These are phyloP conservation scores for Ginglymostoma cirratum DNA, from an alignment of 2,113 vertebrate species.

Conservation along the genomic window DNA sequence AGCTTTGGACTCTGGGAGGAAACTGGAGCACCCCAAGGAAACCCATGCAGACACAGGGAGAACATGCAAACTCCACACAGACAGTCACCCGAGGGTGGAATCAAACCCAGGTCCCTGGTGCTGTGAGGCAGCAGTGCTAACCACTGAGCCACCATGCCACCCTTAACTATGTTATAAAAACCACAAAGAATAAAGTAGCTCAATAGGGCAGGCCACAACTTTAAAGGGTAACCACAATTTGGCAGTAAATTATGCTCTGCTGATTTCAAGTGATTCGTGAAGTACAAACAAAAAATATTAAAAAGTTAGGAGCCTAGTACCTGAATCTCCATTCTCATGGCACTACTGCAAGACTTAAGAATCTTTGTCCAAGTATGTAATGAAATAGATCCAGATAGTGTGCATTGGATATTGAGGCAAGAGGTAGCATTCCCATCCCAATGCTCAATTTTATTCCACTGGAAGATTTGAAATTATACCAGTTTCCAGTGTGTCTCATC, in stretches of 20 bases:
- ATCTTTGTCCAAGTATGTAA: neutral
- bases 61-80: too few relatives aligned
- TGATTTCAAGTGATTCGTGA: neutral
- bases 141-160: too few relatives aligned
- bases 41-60: too few relatives aligned
- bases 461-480: neutral
- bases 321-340: neutral
- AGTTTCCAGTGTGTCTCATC: neutral
- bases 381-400: neutral
- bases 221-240: neutral
- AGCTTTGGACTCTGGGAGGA: too few relatives aligned
- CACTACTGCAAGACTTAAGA: neutral
- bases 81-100: too few relatives aligned
- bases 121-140: too few relatives aligned
- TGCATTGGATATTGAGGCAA: neutral
- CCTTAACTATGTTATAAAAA: neutral
- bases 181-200: neutral
- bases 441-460: neutral
- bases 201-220: neutral
- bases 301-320: neutral
- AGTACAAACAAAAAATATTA: neutral
- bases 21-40: too few relatives aligned
- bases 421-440: neutral
- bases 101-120: too few relatives aligned
- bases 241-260: neutral